These are phyloP conservation scores for Lasioglossum vierecki DNA, from an alignment of 2,888 invertebrate genomes.

Conservation along the genomic window DNA sequence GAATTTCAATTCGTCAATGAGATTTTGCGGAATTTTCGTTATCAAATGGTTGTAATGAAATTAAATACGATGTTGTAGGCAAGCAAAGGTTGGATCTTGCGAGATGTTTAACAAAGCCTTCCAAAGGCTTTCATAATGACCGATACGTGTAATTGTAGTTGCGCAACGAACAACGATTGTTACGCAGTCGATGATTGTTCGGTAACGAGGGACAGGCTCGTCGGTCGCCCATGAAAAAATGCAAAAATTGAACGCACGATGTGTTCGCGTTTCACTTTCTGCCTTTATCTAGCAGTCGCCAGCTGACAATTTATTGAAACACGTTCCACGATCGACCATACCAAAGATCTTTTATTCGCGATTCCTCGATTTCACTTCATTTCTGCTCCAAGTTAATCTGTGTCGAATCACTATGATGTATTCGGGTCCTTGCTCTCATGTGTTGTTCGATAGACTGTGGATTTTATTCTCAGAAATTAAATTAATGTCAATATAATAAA, in stretches of 20 bases:
- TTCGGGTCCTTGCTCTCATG: too few relatives aligned
- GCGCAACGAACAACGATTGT: constrained; percentile 2
- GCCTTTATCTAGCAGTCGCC: not conserved
- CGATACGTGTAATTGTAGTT: constrained; percentile 4
- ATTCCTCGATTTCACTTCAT: constrained; percentile 13
- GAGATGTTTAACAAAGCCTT: not conserved
- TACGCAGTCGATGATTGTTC: constrained; percentile 18
- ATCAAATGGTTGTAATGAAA: too few relatives aligned
- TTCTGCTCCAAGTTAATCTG: not conserved
- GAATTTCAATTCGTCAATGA: not conserved
- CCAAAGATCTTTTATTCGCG: not conserved
- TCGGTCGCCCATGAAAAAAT: constrained; percentile 16
- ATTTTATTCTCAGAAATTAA: not conserved
- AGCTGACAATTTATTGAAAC: constrained; percentile 20
- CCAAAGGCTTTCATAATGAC: not conserved
- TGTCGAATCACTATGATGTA: too few relatives aligned
- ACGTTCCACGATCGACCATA: not conserved
- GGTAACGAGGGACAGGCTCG: not conserved
- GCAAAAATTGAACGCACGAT: not conserved
- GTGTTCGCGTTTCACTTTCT: constrained; percentile 6
- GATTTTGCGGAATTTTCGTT: not conserved
- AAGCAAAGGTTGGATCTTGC: not conserved
- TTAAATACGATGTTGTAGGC: too few relatives aligned
- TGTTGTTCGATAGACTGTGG: too few relatives aligned
- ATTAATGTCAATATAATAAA: not conserved